Evolutionary conservation across 1,140 invertebrate genomes (phyloP).

Genomic region (Littorina saxatilis): DNA sequence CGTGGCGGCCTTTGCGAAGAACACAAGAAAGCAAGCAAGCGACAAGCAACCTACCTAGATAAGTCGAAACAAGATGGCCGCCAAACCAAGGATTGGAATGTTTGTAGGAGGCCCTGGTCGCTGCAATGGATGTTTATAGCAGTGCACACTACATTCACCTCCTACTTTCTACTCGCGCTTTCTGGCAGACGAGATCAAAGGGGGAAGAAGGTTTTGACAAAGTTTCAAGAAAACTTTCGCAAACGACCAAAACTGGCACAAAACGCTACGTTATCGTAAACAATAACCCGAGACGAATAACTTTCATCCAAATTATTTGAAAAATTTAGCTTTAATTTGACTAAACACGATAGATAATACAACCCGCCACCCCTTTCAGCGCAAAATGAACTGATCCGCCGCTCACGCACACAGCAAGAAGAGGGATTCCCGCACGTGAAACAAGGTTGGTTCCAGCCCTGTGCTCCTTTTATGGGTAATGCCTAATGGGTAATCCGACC

Average conservation of each 20-base stretch:
- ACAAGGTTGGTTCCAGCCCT: not conserved
- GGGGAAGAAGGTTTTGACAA: too few relatives aligned
- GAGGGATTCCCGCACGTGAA: conserved; percentile 5
- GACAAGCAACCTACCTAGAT: not conserved
- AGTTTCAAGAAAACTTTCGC: not conserved
- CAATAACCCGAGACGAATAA: not conserved
- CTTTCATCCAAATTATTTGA: not conserved
- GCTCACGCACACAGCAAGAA: conserved; percentile 20
- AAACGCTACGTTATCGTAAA: too few relatives aligned
- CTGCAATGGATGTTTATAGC: conserved; percentile 34
- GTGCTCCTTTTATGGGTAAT: conserved; percentile 36
- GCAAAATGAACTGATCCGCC: conserved; percentile 1
- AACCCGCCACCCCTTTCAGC: not conserved
- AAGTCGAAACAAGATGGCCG: conserved; percentile 40
- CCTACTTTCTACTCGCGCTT: not conserved
- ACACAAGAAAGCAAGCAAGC: conserved; percentile 12
- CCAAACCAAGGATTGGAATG: conserved; percentile 24
- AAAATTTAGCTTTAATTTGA: not conserved
- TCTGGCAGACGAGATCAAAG: not conserved
- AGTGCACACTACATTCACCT: conserved; percentile 25
- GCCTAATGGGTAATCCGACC: conserved; percentile 28
- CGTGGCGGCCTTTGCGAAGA: too few relatives aligned
- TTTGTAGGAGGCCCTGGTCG: conserved; percentile 8
- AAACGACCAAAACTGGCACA: not conserved
- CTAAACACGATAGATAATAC: not conserved